Evolutionary conservation across 2,113 vertebrate species (phyloP), one percentile per base, ranked within the genome.

Genomic region (Hemiscyllium ocellatum): DNA sequence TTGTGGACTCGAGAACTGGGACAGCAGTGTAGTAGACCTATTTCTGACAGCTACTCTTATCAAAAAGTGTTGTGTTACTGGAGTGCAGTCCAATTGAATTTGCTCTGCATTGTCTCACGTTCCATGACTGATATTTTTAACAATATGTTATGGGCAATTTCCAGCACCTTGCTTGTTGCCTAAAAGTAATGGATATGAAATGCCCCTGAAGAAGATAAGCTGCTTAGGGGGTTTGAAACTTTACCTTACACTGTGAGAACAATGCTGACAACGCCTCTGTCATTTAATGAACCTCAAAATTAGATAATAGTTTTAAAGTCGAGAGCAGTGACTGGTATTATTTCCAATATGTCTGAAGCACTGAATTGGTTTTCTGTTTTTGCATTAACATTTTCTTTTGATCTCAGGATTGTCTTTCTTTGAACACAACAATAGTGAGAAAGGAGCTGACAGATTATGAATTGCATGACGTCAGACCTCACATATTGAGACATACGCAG

Each of bases 341-440:
- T 90, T 90, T 90, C 52, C 4, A 61, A 90, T 65, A 90, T 65
- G 87, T 33, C 61, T 4, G 56, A 90, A 52, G 65, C 52, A 17
- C 13, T 33, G 87, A 61, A 90, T 65, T 29, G n/a, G 47, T 56
- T 80, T 80, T 80, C 76, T 80, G 76, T 17, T 37, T n/a, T 78
- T 80, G 33, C 76, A 10, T 80, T 37, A n/a, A 80, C 76, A 80
- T 90, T 90, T 90, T 90, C 56, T 61, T 61, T 90, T 90, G 87
- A 90, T 90, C 87, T 65, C 10, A 56, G 29, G 24, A 33, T 26
- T 33, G 10, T 61, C 61, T 90, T 90, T 61, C 56, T 90, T 90
- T 90, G 87, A 90, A 90, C 52, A 19, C n/a, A 90, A 65, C 87
- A 90, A 56, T n/a, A 65, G 87, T 90, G 87, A 90, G 52, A 90